Conservation (phyloP, 1,140 invertebrate genomes). For the Hylaeus volcanicus region DNA sequence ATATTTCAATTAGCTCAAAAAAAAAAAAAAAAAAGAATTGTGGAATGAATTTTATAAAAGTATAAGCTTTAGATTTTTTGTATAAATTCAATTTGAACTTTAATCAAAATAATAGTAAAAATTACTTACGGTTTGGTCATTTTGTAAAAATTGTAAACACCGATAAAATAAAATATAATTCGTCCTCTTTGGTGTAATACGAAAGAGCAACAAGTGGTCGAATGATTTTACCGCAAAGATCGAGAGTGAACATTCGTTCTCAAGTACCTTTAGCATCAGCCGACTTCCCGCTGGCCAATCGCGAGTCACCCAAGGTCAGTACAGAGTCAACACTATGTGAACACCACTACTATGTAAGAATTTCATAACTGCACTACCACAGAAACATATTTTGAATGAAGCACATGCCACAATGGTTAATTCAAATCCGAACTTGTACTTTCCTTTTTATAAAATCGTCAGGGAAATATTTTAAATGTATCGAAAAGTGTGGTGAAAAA, state of each 20-base stretch:
- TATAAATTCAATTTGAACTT: not conserved
- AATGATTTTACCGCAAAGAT: slow-evolving; percentile 5
- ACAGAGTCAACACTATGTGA: slow-evolving; percentile 9
- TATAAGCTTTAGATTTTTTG: not conserved
- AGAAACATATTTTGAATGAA: not conserved
- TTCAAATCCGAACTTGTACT: not conserved
- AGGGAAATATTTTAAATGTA: not conserved
- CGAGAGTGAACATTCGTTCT: slow-evolving; percentile 32
- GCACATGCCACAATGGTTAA: slow-evolving; percentile 11
- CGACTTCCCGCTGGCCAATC: slow-evolving; percentile 66
- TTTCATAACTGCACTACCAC: slow-evolving; percentile 28
- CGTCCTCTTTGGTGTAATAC: not conserved
- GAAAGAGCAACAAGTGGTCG: slow-evolving; percentile 66
- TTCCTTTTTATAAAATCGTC: not conserved
- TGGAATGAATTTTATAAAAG: not conserved
- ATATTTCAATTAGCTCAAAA: not conserved
- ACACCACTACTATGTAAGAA: not conserved
- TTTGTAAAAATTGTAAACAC: slow-evolving; percentile 6
- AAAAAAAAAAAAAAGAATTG: not conserved
- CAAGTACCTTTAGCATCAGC: slow-evolving; percentile 57
- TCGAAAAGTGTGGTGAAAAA: not conserved
- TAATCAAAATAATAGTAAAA: not conserved
- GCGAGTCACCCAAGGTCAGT: slow-evolving; percentile 25
- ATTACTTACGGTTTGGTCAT: slow-evolving; percentile 72
- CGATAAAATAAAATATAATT: not conserved